These are phyloP conservation scores for Ellobium chinense DNA, from an alignment of 2,888 invertebrate genomes.

Conservation along the genomic window DNA sequence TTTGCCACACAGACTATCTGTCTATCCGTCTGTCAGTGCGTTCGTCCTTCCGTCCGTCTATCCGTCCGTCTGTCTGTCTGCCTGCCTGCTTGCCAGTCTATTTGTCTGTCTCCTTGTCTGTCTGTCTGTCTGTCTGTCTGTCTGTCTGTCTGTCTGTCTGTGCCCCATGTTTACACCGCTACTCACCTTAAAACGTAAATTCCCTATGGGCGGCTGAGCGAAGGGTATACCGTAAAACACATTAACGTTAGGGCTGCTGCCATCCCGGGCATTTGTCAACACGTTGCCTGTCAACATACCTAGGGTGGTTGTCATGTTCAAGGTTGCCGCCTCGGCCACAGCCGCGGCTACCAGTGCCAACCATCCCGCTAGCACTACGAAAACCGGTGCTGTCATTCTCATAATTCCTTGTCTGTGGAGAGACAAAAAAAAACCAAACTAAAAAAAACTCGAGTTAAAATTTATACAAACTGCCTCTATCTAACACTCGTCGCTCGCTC, in stretches of 20 bases:
- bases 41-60: no score
- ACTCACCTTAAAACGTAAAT: conserved; percentile 83
- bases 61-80: no score
- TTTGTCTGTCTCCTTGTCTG: no score
- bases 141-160: no score
- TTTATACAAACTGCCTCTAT: not conserved
- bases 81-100: no score
- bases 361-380: not conserved
- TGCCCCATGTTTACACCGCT: no score
- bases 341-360: not conserved
- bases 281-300: conserved; percentile 49
- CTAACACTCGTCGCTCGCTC: no score
- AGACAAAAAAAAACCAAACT: not conserved
- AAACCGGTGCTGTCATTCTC: not conserved
- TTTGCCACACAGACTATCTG: no score
- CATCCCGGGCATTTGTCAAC: conserved; percentile 13
- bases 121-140: no score
- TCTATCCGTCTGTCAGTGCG: no score
- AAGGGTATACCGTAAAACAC: conserved; percentile 94
- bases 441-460: not conserved
- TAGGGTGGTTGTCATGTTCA: conserved; percentile 27
- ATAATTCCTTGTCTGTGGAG: not conserved
- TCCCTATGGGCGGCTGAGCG: conserved; percentile 91
- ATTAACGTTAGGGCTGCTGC: conserved; percentile 82
- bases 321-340: not conserved